phyloP scores from a whole-genome alignment of 2,888 invertebrate genomes.

The Dolomedes plantarius region DNA sequence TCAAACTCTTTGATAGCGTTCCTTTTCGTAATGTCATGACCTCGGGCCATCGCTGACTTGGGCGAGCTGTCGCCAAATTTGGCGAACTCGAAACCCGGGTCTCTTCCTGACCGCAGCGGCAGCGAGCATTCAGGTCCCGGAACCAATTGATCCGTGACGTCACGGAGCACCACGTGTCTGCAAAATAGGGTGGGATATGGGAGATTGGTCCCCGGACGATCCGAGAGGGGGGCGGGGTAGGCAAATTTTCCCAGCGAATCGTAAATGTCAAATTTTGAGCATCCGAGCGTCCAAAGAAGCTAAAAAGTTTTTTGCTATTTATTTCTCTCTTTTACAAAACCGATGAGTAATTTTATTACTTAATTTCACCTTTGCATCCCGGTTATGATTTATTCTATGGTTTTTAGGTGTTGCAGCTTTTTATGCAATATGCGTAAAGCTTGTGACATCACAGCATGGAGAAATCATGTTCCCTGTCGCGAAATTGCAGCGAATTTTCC shows the following conservation, averaged over 20 bases:
- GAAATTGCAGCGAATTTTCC: too few species aligned
- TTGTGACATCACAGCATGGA: too few species aligned
- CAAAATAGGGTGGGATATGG: slow-evolving; percentile 1
- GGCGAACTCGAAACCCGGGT: slow-evolving; percentile 15
- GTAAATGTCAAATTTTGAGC: not conserved
- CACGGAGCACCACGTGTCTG: slow-evolving; percentile 53
- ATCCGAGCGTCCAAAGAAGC: too few species aligned
- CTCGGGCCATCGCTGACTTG: slow-evolving; percentile 15
- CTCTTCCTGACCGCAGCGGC: not conserved
- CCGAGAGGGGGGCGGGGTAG: not conserved
- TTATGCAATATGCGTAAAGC: too few species aligned
- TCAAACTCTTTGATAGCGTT: not conserved
- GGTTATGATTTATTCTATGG: too few species aligned
- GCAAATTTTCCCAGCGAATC: not conserved
- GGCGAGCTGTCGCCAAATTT: not conserved
- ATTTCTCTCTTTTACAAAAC: too few species aligned
- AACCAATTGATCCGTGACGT: slow-evolving; percentile 67
- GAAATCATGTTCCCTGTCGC: too few species aligned
- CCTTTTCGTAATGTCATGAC: slow-evolving; percentile 34
- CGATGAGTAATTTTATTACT: too few species aligned
- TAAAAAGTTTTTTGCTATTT: too few species aligned
- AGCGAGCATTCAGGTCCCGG: not conserved
- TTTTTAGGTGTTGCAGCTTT: too few species aligned
- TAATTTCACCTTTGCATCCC: too few species aligned
- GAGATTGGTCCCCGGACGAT: not conserved